phyloP scores from a whole-genome alignment of 1,140 invertebrate species.

The Condylostylus longicornis region DNA sequence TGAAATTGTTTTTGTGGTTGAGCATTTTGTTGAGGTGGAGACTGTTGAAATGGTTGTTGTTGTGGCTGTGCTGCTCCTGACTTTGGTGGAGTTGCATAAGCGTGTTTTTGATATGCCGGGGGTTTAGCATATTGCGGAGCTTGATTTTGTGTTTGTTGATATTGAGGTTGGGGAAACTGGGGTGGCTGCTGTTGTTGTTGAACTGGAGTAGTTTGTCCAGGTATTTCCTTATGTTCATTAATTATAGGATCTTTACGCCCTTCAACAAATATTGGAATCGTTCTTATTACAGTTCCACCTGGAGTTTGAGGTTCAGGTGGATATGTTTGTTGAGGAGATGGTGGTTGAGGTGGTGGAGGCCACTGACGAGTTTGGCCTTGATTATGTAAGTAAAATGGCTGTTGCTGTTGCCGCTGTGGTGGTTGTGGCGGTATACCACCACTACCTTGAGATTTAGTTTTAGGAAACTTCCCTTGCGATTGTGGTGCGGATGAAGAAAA shows the following conservation, averaged over 20 bases:
- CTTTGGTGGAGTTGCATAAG: conserved; percentile 11
- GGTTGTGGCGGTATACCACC: conserved; percentile 5
- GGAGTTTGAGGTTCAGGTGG: conserved; percentile 23
- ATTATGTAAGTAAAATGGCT: too few species aligned
- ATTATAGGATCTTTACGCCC: conserved; percentile 60
- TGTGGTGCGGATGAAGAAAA: conserved; percentile 6
- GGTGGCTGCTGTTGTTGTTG: conserved; percentile 33
- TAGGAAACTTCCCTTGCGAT: background rate
- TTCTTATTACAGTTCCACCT: conserved; percentile 40
- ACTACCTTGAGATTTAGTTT: too few species aligned
- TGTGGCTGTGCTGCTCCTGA: conserved; percentile 17
- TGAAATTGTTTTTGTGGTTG: conserved; percentile 14
- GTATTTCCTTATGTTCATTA: conserved; percentile 37
- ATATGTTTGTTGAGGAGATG: conserved; percentile 19
- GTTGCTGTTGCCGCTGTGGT: conserved; percentile 19
- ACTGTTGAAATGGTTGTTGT: conserved; percentile 28
- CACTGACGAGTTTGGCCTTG: too few species aligned
- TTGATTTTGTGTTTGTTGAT: conserved; percentile 33
- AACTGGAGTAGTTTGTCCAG: conserved; percentile 28
- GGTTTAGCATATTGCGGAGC: conserved; percentile 27
- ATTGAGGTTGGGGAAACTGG: conserved; percentile 30
- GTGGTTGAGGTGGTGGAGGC: conserved; percentile 1
- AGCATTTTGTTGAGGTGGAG: conserved; percentile 20
- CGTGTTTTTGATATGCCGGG: conserved; percentile 17
- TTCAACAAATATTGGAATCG: conserved; percentile 78